Conservation (phyloP, 2,797 vertebrate genomes). For the Sebastes steindachneri region DNA sequence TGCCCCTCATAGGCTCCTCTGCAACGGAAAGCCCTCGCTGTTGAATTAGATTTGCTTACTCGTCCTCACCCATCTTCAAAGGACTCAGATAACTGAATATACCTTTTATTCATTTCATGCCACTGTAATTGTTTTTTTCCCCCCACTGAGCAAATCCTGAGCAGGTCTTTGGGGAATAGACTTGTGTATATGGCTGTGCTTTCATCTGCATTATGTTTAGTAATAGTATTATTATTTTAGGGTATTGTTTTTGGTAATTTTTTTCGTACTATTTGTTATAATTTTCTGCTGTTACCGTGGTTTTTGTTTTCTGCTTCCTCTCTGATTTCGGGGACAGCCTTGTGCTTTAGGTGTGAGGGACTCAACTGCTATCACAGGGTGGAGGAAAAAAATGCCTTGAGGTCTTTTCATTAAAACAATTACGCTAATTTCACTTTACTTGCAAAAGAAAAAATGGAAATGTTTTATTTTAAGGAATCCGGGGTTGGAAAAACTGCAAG, state of each 20-base stretch:
- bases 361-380: conserved; percentile 58
- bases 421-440: conserved; percentile 71
- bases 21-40: conserved; percentile 39
- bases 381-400: conserved; percentile 46
- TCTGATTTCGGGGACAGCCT: conserved; percentile 44
- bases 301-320: conserved; percentile 4
- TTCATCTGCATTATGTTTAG: conserved; percentile 72
- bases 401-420: conserved; percentile 78
- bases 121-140: conserved; percentile 65
- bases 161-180: conserved; percentile 59
- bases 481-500: conserved; percentile 20
- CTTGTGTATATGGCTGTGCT: conserved; percentile 48
- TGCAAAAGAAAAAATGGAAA: conserved; percentile 16
- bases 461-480: conserved; percentile 50
- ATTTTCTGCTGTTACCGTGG: conserved; percentile 25
- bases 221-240: conserved; percentile 61
- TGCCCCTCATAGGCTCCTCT: conserved; percentile 14
- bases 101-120: conserved; percentile 74
- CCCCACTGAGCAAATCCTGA: conserved; percentile 58
- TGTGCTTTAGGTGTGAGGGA: conserved; percentile 53
- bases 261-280: conserved; percentile 13
- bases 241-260: conserved; percentile 24
- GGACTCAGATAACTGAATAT: conserved; percentile 69
- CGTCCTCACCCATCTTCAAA: conserved; percentile 74
- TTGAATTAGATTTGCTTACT: conserved; percentile 76